A percentile compares a stretch with the other conserved stretches of the same genome.
Conservation (phyloP, 2,888 invertebrate genomes). For the Panopea generosa region DNA sequence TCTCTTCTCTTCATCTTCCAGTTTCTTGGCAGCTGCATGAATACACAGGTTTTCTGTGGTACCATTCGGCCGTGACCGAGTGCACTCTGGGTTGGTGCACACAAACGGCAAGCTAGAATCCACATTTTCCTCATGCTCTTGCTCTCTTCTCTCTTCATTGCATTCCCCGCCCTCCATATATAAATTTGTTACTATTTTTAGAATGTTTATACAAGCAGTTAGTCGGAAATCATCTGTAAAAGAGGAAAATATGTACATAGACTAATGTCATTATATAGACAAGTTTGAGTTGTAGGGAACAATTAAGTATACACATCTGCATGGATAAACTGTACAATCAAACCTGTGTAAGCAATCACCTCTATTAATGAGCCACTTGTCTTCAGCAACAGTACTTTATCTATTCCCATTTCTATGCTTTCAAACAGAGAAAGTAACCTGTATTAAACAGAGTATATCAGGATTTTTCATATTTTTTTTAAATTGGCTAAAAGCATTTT, state of each 20-base stretch:
- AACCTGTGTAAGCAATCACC: too few species aligned
- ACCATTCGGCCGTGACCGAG: constrained; percentile 70
- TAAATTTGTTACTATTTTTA: constrained; percentile 90
- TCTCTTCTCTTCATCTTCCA: constrained; percentile 54
- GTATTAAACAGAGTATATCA: too few species aligned
- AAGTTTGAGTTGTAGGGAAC: too few species aligned
- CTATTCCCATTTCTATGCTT: too few species aligned
- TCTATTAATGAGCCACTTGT: too few species aligned
- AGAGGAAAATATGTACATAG: constrained; percentile 1
- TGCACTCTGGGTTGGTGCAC: constrained; percentile 79
- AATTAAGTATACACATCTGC: too few species aligned
- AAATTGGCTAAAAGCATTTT: too few species aligned
- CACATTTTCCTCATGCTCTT: constrained; percentile 41
- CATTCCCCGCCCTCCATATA: constrained; percentile 65
- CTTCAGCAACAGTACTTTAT: too few species aligned
- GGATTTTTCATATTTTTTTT: too few species aligned
- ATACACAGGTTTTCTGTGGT: constrained; percentile 72
- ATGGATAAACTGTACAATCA: too few species aligned
- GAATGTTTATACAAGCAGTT: constrained; percentile 93
- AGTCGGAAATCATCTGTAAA: constrained; percentile 93
- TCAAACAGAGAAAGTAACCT: too few species aligned
- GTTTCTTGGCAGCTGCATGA: constrained; percentile 59
- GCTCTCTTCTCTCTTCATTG: constrained; percentile 53
- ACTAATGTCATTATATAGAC: too few species aligned
- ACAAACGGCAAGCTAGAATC: constrained; percentile 38